A percentile compares a stretch with the other conserved stretches of the same genome.
These are phyloP conservation scores for Catocala sponsa DNA, from an alignment of 2,888 invertebrate species.

Conservation along the genomic window DNA sequence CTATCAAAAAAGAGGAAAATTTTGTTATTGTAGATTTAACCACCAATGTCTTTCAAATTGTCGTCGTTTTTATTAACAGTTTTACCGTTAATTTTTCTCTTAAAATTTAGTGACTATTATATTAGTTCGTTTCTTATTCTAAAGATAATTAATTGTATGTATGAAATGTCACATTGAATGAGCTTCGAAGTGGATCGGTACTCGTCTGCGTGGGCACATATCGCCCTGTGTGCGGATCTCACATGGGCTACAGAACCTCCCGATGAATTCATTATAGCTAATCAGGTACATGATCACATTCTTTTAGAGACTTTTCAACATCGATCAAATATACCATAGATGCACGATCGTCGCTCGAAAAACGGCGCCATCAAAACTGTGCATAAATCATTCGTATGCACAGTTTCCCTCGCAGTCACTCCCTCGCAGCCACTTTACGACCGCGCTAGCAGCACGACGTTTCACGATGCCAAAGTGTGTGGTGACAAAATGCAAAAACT, in stretches of 20 bases:
- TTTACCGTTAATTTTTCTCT: constrained; percentile 82
- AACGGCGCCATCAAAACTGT: too few species aligned
- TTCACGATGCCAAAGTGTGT: too few species aligned
- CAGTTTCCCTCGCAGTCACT: too few species aligned
- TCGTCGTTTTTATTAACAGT: constrained; percentile 83
- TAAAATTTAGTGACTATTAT: constrained; percentile 82
- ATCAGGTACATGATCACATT: constrained; percentile 70
- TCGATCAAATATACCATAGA: too few species aligned
- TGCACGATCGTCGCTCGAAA: too few species aligned
- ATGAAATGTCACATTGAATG: constrained; percentile 87
- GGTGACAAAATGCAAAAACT: too few species aligned
- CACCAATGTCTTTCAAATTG: constrained; percentile 85
- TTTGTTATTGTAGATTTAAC: constrained; percentile 86
- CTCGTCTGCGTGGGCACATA: constrained; percentile 84
- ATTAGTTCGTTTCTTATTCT: constrained; percentile 79
- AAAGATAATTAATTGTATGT: constrained; percentile 80
- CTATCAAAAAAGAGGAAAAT: constrained; percentile 86
- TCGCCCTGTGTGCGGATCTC: constrained; percentile 86
- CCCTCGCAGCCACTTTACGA: too few species aligned
- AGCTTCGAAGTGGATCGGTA: constrained; percentile 85
- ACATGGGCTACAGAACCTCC: constrained; percentile 84
- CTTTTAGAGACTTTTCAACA: too few species aligned
- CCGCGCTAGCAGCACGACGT: too few species aligned
- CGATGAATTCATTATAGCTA: constrained; percentile 83
- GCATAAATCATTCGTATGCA: too few species aligned